Base-by-base conservation (phyloP, 2,113 vertebrate species). In the Cyphomyrus plagiostoma region DNA sequence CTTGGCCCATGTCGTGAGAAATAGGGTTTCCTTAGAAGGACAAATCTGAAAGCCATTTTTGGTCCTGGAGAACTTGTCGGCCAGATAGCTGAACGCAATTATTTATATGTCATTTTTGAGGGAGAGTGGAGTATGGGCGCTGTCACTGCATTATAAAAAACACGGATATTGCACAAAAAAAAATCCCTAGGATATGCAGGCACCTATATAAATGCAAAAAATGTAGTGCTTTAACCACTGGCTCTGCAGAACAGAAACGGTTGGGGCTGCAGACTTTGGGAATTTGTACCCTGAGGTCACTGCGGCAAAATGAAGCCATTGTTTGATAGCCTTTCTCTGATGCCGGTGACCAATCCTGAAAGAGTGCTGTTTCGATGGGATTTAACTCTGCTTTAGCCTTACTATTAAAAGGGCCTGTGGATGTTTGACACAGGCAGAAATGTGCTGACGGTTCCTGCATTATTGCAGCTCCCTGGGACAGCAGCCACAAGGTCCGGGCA, bases 361-460 rank as follows among this genome's bases (percentile, higher is more conserved):
- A 17, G 35, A 35, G 17, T 17, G 17, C 30, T 21, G 49, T 53
- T 58, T 87, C n/a, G 17, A 19, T 17, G 89, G 50, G 89, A 88
- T 89, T 80, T 80, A 58, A 90, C 82, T 49, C 74, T 42, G 3
- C 35, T 80, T 80, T 13, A 13, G 74, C 13, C 15, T 1, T 35
- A 19, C 74, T 80, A 80, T 42, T 80, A 19, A 80, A 39, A 80
- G 74, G 70, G 45, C 62, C 84, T 21, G 30, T 49, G 48, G 45
- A 50, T 86, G 58, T 90, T 90, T 48, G 91, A 86, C 82, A 87
- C 13, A 30, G 45, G 80, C 86, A 42, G 86, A 35, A 88, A 90
- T 84, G 52, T 45, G 77, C 48, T 90, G 88, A 91, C 35, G 87
- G 89, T 89, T 52, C 46, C 62, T 56, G 5, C 74, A 39, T 42